Percentiles rank a stretch among this genome's conserved stretches.
Evolutionary conservation across 2,888 invertebrate species (phyloP).

Genomic region (Bursaphelenchus okinawaensis): DNA sequence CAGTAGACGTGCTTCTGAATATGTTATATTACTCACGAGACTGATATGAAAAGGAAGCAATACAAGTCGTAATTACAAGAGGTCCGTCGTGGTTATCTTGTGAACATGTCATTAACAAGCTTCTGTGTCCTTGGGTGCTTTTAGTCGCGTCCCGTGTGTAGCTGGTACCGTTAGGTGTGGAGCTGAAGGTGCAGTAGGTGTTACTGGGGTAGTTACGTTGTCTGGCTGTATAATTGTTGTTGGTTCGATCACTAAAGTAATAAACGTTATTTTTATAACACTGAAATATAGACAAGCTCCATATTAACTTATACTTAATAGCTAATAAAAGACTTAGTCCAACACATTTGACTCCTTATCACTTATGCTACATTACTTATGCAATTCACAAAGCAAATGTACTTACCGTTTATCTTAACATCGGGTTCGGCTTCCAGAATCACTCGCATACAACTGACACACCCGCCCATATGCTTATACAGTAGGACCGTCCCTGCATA

Average conservation of each 20-base stretch:
- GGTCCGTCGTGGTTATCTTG: too few species aligned
- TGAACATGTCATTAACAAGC: too few species aligned
- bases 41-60: too few species aligned
- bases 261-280: neutral
- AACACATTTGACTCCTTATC: too few species aligned
- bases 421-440: constrained; percentile 15
- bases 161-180: neutral
- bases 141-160: neutral
- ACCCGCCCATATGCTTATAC: neutral
- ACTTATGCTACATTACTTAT: too few species aligned
- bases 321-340: too few species aligned
- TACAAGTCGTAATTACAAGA: too few species aligned
- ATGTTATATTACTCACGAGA: too few species aligned
- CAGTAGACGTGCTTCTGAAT: too few species aligned
- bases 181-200: neutral
- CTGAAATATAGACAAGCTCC: neutral
- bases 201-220: neutral
- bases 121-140: too few species aligned
- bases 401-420: constrained; percentile 15
- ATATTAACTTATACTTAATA: too few species aligned
- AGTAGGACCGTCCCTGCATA: too few species aligned
- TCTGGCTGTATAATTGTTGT: neutral
- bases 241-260: constrained; percentile 3
- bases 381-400: neutral
- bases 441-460: constrained; percentile 9